Base-by-base conservation (phyloP, 2,888 invertebrate genomes). In the Macroteleia sp. region DNA sequence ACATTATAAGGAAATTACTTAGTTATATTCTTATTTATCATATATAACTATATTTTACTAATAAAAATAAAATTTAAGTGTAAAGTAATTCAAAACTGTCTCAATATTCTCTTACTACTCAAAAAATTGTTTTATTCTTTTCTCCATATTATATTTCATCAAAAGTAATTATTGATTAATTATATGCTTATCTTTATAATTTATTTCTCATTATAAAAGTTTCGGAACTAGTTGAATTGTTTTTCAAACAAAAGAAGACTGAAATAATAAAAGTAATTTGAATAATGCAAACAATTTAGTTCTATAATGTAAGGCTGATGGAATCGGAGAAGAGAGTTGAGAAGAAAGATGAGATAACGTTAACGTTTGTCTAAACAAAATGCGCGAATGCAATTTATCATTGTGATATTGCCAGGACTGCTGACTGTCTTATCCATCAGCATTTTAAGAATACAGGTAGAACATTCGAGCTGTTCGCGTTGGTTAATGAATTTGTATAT, bases 351-450 rank as follows among this genome's bases (percentile, higher is more conserved):
- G 71, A 62, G 75, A 80, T 78, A 66, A 71, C 61, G 74, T 70
- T 71, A 56, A 32, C 36, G 82, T 81, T 85, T 83, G 83, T 84
- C 85, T 84, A 83, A 87, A 86, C 80, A 84, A 85, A 83, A 83
- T 70, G 71, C 81, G 80, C 79, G 54, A 44, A 70, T 62, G 80
- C 76, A 81, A 81, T 85, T 87, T 86, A 87, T 86, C 85, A 81
- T 79, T 25, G 77, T 67, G 77, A 82, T 88, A 81, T 84, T 83
- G 86, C 85, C 86, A 85, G 83, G 83, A 81, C 85, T 76, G 85
- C 85, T 80, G 80, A 81, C 79, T 80, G 81, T 57, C 57, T 79
- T 70, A 67, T 79, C 74, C 50, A 64, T 66, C 46, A 61, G 78
- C 25, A 56, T 44, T 59, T 56, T 42, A 42, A 74, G 46, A 74